Base-by-base conservation (phyloP, 2,888 invertebrate genomes). In the Galerucella pusilla region DNA sequence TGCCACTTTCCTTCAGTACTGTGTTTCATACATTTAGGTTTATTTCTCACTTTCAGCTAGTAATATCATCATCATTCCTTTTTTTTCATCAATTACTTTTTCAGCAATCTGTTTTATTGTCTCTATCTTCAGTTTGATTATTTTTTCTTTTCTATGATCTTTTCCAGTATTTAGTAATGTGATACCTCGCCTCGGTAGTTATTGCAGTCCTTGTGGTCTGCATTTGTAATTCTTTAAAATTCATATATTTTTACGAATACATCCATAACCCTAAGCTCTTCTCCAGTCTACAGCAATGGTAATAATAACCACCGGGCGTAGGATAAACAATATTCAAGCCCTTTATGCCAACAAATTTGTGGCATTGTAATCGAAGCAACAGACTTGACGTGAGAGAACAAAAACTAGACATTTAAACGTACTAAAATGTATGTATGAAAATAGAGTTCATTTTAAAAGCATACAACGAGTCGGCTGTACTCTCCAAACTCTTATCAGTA, bases 301-400 rank as follows among this genome's bases (percentile, higher is more conserved):
- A 16, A 35, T 42, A 63, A 63, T 42, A 14, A 10, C 46, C 64
- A 65, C 73, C 64, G 68, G 65, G 25, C 57, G 59, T 74, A 79
- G 79, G 78, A 81, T 80, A 79, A 81, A 81, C 80, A 79, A 77
- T 74, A 79, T 79, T 76, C 79, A 76, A 76, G 76, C 73, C 76
- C 75, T 77, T 78, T 78, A 83, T 83, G 81, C 78, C 76, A 73
- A 83, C 83, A 82, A 84, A 82, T 84, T 84, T 84, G 83, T 83
- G 83, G 83, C 80, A 84, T 84, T 84, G 80, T 80, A 46, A 57
- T 57, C 78, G 75, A 82, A 82, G 80, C 78, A 28, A 28, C 28
- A 80, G 80, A 82, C 78, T 78, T 81, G 82, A 84, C 83, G 81
- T 83, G 82, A 84, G 83, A 82, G 84, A 82, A 82, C 82, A 65